Evolutionary conservation across 23 tunicate species (phyloP), one percentile per base, ranked within the genome.

Genomic region (Styela clava): DNA sequence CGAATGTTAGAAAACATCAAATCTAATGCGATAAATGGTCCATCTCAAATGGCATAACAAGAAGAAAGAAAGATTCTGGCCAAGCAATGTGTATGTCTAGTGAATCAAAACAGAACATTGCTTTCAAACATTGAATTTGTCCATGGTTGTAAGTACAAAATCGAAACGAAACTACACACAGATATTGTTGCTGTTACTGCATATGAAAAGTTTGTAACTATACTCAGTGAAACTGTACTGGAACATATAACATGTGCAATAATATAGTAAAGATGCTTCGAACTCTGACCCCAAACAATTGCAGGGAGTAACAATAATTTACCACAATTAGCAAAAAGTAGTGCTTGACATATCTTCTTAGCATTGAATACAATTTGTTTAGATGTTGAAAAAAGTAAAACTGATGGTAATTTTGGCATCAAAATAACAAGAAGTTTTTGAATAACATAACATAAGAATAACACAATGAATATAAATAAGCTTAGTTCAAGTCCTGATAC

Each of bases 221-320:
- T 71, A 62, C 97, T 85, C 36, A 91, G 37, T 26, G 90, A 62
- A 27, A 91, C 35, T 9, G 87, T 68, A 85, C 84, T 91, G 61
- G 91, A 85, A 18, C 83, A 31, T 24, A 91, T 22, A 64, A 91
- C 86, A 78, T 91, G 83, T 30, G 69, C 65, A 30, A 82, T 33
- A 2, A 82, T 86, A 22, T 81, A 56, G 27, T 86, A 82, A 33
- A 91, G 31, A 78, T 85, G 81, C 20, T 52, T 27, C 1, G 65
- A 34, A 72, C 73, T 37, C 64, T 85, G 97, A 27, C 85, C 73
- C 97, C 97, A 91, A 34, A 91, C 83, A 16, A 91, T 85, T 22
- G 97, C 90, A 33, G 97, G 97, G 12, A 91, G 79, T 62, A 81
- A 82, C 2, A 91, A 35, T 56, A 91, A 74, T 69, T 91, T 91